A percentile compares a stretch with the other conserved stretches of the same genome.
Conservation (phyloP, 2,797 vertebrate genomes). For the Oreortyx pictus region DNA sequence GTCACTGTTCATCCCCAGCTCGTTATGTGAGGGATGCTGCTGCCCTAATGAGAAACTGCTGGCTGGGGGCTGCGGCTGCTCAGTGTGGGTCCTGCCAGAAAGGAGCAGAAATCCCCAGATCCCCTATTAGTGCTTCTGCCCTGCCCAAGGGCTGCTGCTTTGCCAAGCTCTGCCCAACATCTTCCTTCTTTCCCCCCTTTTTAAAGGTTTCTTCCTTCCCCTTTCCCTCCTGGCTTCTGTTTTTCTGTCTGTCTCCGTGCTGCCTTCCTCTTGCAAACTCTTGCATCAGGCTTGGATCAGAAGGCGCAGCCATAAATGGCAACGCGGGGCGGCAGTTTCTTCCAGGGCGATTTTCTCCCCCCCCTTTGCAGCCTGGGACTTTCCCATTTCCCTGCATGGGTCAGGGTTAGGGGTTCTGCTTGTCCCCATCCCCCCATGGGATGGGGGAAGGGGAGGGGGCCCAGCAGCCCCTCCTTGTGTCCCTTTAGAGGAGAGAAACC, state of each 20-base stretch:
- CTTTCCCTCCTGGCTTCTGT: constrained; percentile 24
- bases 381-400: not conserved
- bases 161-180: not conserved
- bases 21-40: not conserved
- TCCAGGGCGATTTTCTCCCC: constrained; percentile 29
- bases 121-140: not conserved
- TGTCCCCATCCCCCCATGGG: not conserved
- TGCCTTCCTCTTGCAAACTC: constrained; percentile 62
- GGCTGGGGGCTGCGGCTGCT: not conserved
- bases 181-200: not conserved
- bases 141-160: not conserved
- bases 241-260: constrained; percentile 2
- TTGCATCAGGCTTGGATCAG: constrained; percentile 74
- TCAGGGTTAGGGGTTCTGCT: not conserved
- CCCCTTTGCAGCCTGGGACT: not conserved
- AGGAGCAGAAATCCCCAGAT: not conserved
- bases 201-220: not conserved
- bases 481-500: not conserved
- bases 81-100: not conserved
- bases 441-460: not conserved
- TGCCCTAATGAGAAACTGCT: constrained; percentile 25
- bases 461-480: not conserved
- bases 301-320: constrained; percentile 80
- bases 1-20: constrained; percentile 24
- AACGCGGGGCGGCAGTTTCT: constrained; percentile 25